A percentile compares a stretch with the other conserved stretches of the same genome.
Evolutionary conservation across 2,888 invertebrate genomes (phyloP).

Genomic region (Drosophila algonquin): DNA sequence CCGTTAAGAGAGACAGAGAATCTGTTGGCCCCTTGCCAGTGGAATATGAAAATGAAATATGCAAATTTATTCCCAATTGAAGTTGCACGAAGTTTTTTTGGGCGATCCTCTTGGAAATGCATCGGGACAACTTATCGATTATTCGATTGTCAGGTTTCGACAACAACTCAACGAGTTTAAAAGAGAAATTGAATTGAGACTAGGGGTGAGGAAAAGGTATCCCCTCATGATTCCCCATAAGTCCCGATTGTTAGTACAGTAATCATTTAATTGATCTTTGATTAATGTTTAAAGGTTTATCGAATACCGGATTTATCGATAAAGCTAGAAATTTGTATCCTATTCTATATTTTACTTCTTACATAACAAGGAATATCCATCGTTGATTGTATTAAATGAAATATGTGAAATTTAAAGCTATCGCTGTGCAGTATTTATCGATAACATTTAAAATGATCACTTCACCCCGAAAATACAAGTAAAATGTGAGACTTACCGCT

Average conservation of each 20-base stretch:
- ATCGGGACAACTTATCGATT: conserved; percentile 15
- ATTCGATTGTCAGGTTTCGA: conserved; percentile 3
- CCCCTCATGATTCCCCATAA: too few species aligned
- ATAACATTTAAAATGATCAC: neutral
- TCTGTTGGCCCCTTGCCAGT: conserved; percentile 41
- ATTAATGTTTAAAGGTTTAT: too few species aligned
- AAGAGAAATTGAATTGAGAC: neutral
- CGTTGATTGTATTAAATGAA: too few species aligned
- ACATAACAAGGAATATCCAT: too few species aligned
- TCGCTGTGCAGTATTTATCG: neutral
- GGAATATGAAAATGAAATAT: conserved; percentile 3
- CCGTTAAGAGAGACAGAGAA: conserved; percentile 9
- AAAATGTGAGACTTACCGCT: conserved; percentile 70
- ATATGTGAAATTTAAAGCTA: too few species aligned
- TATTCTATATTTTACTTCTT: too few species aligned
- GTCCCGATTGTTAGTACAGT: too few species aligned
- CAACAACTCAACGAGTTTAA: neutral
- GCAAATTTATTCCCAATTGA: conserved; percentile 4
- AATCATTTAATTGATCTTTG: too few species aligned
- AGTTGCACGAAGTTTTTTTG: neutral
- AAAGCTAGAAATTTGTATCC: too few species aligned
- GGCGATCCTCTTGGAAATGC: conserved; percentile 7
- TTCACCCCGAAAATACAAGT: neutral
- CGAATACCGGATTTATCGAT: too few species aligned
- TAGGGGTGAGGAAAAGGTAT: too few species aligned